phyloP scores from a whole-genome alignment of 2,113 vertebrate genomes.

The Himantopus leucocephalus region DNA sequence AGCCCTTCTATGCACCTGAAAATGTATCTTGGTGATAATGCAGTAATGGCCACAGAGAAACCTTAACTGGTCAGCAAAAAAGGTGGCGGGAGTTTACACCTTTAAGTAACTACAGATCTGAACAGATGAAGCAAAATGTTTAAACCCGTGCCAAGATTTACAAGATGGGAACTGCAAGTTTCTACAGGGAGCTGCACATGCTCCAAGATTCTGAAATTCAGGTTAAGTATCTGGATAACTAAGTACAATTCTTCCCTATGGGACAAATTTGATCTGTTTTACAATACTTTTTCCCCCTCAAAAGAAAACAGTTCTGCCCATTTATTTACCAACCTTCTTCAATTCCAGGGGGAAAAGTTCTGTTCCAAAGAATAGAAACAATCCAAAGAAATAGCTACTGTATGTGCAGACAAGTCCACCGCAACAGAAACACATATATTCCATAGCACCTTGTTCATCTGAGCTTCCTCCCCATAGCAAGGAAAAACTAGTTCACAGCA shows the following conservation, averaged over 20 bases:
- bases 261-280: background rate
- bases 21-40: background rate
- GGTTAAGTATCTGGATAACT: background rate
- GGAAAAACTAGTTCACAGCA: background rate
- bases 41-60: background rate
- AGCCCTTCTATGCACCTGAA: background rate
- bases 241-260: background rate
- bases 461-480: background rate
- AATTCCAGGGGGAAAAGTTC: background rate
- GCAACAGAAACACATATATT: background rate
- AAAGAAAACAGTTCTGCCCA: background rate
- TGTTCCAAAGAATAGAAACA: background rate
- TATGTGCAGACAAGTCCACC: background rate
- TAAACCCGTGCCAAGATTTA: background rate
- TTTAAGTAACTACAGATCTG: background rate
- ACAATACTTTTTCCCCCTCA: fast-evolving
- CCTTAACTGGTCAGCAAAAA: background rate
- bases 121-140: background rate
- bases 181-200: background rate
- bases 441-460: background rate
- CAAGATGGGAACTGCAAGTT: conserved; percentile 4
- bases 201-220: background rate
- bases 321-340: background rate
- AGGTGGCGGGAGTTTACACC: background rate
- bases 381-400: fast-evolving